These are phyloP conservation scores for Delia radicum DNA, from an alignment of 1,140 invertebrate genomes.

Conservation along the genomic window DNA sequence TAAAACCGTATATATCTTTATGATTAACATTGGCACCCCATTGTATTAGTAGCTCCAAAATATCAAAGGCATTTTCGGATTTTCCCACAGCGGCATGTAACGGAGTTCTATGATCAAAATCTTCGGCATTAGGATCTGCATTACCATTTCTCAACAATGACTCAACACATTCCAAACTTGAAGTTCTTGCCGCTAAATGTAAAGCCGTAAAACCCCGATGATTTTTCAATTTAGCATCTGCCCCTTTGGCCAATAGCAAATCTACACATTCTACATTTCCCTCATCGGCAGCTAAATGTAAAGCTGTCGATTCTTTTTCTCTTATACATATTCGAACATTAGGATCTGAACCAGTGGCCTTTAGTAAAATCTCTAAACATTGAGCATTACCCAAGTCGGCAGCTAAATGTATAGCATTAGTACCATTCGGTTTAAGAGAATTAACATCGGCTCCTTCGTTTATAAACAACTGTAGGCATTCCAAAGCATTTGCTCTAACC, in stretches of 20 bases:
- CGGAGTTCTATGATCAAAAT: slow-evolving; percentile 74
- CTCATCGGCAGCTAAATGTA: slow-evolving; percentile 79
- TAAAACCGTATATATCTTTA: slow-evolving; percentile 86
- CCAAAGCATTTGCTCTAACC: slow-evolving; percentile 71
- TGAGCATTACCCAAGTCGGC: slow-evolving; percentile 72
- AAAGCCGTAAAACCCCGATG: slow-evolving; percentile 75
- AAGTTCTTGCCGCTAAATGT: slow-evolving; percentile 73
- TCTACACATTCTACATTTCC: slow-evolving; percentile 73
- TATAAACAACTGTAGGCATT: slow-evolving; percentile 72
- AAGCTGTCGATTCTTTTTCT: slow-evolving; percentile 70
- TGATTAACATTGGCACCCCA: slow-evolving; percentile 82
- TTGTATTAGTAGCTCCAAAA: slow-evolving; percentile 71
- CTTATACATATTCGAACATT: slow-evolving; percentile 65
- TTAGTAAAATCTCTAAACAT: slow-evolving; percentile 69
- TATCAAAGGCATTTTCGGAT: slow-evolving; percentile 71
- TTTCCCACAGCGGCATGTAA: slow-evolving; percentile 78
- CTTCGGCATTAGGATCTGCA: slow-evolving; percentile 72
- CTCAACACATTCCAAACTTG: slow-evolving; percentile 77
- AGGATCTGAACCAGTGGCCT: slow-evolving; percentile 64
- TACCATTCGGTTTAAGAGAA: slow-evolving; percentile 68
- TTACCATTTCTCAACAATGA: slow-evolving; percentile 69
- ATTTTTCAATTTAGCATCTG: slow-evolving; percentile 70
- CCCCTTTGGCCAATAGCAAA: slow-evolving; percentile 70
- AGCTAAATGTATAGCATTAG: slow-evolving; percentile 74
- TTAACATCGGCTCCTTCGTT: slow-evolving; percentile 70